Evolutionary conservation across 2,113 vertebrate genomes (phyloP).

Genomic region (Mastomys coucha): DNA sequence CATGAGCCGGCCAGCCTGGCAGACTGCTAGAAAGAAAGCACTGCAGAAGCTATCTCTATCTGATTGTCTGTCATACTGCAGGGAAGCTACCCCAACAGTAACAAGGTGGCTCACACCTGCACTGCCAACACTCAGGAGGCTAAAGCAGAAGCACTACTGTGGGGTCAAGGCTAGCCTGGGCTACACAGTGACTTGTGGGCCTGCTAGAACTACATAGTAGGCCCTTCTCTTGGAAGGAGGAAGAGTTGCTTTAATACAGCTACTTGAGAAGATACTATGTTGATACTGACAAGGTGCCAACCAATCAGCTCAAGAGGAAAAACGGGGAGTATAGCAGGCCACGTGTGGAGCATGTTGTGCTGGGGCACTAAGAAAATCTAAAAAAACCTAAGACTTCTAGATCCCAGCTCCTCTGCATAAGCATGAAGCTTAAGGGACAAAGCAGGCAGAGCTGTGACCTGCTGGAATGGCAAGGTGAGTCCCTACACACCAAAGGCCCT

Average conservation of each 20-base stretch:
- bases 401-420: not conserved
- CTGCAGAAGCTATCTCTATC: not conserved
- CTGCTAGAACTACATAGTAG: not conserved
- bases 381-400: not conserved
- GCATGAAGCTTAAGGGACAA: not conserved
- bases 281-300: not conserved
- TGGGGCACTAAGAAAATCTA: not conserved
- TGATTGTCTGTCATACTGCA: not conserved
- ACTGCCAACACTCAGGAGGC: not conserved
- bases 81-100: not conserved
- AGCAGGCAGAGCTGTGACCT: not conserved
- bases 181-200: not conserved
- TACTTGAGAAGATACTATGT: not conserved
- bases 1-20: not conserved
- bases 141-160: not conserved
- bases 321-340: not conserved
- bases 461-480: rapidly evolving
- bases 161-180: not conserved
- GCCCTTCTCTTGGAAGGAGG: not conserved
- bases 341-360: too few relatives aligned
- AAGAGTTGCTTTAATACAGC: not conserved
- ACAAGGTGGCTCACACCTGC: not conserved
- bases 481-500: not conserved
- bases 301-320: not conserved
- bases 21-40: not conserved